A percentile compares a stretch with the other conserved stretches of the same genome.
These are phyloP conservation scores for Lophotriccus pileatus DNA, from an alignment of 2,797 vertebrate genomes.

Conservation along the genomic window DNA sequence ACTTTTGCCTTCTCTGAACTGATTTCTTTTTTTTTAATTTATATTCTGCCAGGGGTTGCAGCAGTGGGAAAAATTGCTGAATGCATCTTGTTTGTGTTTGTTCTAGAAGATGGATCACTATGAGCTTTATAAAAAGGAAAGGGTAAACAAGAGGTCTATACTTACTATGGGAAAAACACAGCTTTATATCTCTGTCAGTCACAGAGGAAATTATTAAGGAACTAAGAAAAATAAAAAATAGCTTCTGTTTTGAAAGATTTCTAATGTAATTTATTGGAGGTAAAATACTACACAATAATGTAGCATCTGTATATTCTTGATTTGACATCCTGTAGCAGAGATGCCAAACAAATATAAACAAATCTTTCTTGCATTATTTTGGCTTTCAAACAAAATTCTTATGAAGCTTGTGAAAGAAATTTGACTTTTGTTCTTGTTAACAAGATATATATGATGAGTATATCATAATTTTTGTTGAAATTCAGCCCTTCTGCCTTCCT, in stretches of 20 bases:
- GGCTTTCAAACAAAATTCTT: neutral
- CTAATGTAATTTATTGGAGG: neutral
- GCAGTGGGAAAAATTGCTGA: constrained; percentile 12
- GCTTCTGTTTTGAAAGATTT: neutral
- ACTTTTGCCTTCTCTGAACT: neutral
- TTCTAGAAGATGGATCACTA: constrained; percentile 1
- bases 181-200: neutral
- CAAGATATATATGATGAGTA: neutral
- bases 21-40: neutral
- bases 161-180: rapidly evolving
- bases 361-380: neutral
- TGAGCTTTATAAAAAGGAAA: neutral
- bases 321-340: neutral
- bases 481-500: neutral
- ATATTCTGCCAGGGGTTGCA: neutral
- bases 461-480: neutral
- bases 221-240: neutral
- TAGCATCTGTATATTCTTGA: neutral
- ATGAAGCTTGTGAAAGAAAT: neutral
- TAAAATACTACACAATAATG: neutral
- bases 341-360: neutral
- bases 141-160: neutral
- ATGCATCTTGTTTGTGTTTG: neutral
- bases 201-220: neutral
- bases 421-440: neutral